phyloP scores from a whole-genome alignment of 2,113 vertebrate genomes.

The Hoplias malabaricus region DNA sequence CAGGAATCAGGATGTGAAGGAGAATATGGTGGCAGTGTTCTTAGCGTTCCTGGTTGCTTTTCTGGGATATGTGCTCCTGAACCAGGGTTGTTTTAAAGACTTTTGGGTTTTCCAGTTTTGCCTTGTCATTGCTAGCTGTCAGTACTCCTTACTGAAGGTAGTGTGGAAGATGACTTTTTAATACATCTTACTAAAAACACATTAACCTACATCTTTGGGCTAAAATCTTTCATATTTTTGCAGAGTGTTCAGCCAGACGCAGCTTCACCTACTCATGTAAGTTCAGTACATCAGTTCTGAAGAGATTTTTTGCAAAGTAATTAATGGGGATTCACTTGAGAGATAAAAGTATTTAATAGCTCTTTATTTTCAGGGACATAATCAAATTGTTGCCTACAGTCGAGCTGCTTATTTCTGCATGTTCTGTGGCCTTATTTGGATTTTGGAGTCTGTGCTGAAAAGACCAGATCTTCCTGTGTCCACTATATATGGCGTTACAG shows the following conservation, averaged over 20 bases:
- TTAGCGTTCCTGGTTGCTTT: conserved; percentile 91
- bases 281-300: conserved; percentile 56
- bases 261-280: conserved; percentile 94
- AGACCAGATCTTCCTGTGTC: conserved; percentile 78
- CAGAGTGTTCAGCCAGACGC: conserved; percentile 97
- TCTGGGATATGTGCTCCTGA: conserved; percentile 91
- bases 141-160: conserved; percentile 97
- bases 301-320: not conserved
- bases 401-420: conserved; percentile 94
- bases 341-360: not conserved
- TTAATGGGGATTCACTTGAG: not conserved
- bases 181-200: not conserved
- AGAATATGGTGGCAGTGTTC: conserved; percentile 84
- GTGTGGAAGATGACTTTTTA: not conserved
- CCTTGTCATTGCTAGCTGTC: conserved; percentile 94
- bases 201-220: not conserved
- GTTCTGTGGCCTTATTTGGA: conserved; percentile 92
- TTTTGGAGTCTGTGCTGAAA: conserved; percentile 87
- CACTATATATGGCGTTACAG: conserved; percentile 84
- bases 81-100: conserved; percentile 91
- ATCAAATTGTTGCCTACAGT: conserved; percentile 94
- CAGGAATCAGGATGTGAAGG: conserved; percentile 83
- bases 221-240: conserved; percentile 52
- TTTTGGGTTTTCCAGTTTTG: conserved; percentile 94
- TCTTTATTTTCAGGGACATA: conserved; percentile 84